phyloP scores from a whole-genome alignment of 2,113 vertebrate species.

The Percina caprodes region DNA sequence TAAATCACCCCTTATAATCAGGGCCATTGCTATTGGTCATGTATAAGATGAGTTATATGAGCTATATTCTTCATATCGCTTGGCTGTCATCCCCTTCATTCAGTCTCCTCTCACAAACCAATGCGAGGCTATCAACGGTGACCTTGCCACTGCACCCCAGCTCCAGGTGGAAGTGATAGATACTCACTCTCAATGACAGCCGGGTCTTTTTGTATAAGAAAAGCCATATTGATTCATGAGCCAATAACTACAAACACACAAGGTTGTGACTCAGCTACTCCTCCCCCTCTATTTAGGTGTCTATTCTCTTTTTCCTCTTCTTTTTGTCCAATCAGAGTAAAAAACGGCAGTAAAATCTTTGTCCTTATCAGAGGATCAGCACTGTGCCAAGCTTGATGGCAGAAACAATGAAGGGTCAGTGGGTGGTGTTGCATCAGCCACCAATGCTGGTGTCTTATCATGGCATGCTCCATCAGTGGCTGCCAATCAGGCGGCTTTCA shows the following conservation, averaged over 20 bases:
- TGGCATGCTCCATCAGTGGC: slow-evolving; percentile 79
- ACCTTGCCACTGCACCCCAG: slow-evolving; percentile 76
- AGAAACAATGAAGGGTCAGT: slow-evolving; percentile 85
- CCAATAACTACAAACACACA: slow-evolving; percentile 87
- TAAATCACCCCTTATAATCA: slow-evolving; percentile 83
- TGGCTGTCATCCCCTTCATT: slow-evolving; percentile 74
- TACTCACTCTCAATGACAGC: slow-evolving; percentile 75
- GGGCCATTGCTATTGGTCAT: slow-evolving; percentile 75
- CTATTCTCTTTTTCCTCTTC: slow-evolving; percentile 16
- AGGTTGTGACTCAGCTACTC: slow-evolving; percentile 66
- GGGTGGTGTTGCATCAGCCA: slow-evolving; percentile 75
- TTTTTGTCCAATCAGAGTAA: slow-evolving; percentile 46
- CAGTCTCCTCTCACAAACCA: slow-evolving; percentile 58
- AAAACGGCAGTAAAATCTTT: slow-evolving; percentile 71
- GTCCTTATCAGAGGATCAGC: slow-evolving; percentile 85
- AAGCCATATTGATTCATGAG: slow-evolving; percentile 83
- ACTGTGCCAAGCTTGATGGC: slow-evolving; percentile 83
- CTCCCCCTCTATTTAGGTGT: slow-evolving; percentile 62
- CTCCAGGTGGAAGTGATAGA: slow-evolving; percentile 84
- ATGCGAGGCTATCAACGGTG: slow-evolving; percentile 72
- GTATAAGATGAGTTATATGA: slow-evolving; percentile 79
- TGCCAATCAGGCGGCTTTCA: slow-evolving; percentile 88
- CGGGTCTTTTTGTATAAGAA: slow-evolving; percentile 78
- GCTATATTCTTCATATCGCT: slow-evolving; percentile 77
- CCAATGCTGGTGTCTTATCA: slow-evolving; percentile 83